A percentile compares a stretch with the other conserved stretches of the same genome.
Evolutionary conservation across 2,888 invertebrate genomes (phyloP).

Genomic region (Apoderus coryli): DNA sequence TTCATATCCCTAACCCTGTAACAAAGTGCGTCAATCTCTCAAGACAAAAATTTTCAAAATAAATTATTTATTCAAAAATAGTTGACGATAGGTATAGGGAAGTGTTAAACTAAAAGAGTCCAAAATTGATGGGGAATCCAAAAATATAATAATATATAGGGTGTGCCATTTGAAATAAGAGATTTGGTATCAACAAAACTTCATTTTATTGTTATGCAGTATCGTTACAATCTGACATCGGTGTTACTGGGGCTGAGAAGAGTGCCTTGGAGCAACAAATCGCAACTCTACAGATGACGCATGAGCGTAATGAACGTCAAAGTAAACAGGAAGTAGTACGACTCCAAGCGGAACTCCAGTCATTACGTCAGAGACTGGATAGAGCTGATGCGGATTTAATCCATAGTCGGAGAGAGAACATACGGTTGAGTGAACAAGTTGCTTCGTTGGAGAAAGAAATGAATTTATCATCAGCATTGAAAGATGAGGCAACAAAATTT

Average conservation of each 20-base stretch:
- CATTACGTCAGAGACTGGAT: constrained; percentile 60
- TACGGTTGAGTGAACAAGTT: constrained; percentile 64
- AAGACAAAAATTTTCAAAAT: no score
- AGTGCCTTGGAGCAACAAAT: constrained; percentile 68
- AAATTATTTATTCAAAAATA: no score
- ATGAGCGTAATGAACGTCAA: constrained; percentile 60
- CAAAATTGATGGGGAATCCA: no score
- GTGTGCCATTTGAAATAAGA: no score
- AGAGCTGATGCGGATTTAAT: constrained; percentile 68
- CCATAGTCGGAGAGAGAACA: constrained; percentile 65
- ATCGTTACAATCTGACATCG: constrained; percentile 61
- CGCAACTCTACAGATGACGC: constrained; percentile 46
- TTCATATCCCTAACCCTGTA: no score
- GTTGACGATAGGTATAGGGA: no score
- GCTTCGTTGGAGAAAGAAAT: constrained; percentile 72
- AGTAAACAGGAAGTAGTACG: constrained; percentile 61
- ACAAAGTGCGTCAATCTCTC: no score
- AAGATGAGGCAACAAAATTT: background rate
- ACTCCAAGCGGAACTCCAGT: constrained; percentile 61
- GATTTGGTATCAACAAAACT: no score
- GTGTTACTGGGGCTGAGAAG: constrained; percentile 61
- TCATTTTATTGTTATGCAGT: constrained; percentile 43
- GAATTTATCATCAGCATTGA: constrained; percentile 9
- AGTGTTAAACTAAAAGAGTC: no score
- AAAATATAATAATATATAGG: no score